Evolutionary conservation across 2,888 invertebrate genomes (phyloP), one percentile per base, ranked within the genome.

Genomic region (Cremastinae sp.): DNA sequence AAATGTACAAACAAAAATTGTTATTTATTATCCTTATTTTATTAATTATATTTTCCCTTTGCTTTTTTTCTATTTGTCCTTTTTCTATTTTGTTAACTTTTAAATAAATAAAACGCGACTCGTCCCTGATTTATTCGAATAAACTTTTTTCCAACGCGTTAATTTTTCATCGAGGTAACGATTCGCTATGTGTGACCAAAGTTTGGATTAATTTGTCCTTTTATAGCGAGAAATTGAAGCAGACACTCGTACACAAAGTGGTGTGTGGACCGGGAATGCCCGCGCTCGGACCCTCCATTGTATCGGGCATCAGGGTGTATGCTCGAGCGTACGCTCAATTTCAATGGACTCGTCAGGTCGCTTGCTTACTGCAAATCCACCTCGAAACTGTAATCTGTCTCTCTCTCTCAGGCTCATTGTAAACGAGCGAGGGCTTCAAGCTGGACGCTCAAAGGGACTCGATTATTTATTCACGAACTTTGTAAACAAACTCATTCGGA

Each of bases 351-450:
- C 83, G 83, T 81, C 84, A 83, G 82, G 75, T 84, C 81, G 79
- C 82, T 81, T 75, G 83, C 49, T 36, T 73, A 75, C 70, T 65
- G 76, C 56, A 69, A 73, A 74, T 54, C 49, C 53, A 59, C 59
- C 58, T n/a, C 28, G 56, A 16, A 14, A 41, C 53, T 49, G 41
- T 16, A 28, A 28, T 28, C 28, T 28, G 2, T 28, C 28, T 49
- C 18, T 34, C 53, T 34, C 71, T 80, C 79, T 85, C 83, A 86
- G 89, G 89, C 88, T 88, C 87, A 87, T 85, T 79, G 80, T 83
- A 70, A 65, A 88, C 88, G 87, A 88, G 87, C 87, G 88, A 87
- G 84, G 82, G 62, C 51, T 62, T 78, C 61, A 74, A 78, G 69
- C 64, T 56, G 51, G 62, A 38, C 45, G 20, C 38, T 51, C 20